Evolutionary conservation across 2,888 invertebrate genomes (phyloP).

Genomic region (Callyntrura guangdongensis): DNA sequence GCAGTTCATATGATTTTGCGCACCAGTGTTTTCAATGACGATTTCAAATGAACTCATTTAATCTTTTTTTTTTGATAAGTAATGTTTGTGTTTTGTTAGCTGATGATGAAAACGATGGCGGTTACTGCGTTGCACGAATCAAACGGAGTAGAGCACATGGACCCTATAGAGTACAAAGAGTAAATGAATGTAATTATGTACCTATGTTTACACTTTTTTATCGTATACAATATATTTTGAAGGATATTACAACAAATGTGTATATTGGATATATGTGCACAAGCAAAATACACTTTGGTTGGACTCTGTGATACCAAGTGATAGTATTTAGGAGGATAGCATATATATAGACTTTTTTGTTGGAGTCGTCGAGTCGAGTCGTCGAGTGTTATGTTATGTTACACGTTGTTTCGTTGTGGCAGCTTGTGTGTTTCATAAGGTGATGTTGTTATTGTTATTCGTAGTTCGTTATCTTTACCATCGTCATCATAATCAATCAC

Average conservation of each 20-base stretch:
- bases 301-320: no score
- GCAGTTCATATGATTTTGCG: constrained; percentile 43
- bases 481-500: background rate
- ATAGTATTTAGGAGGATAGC: no score
- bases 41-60: constrained; percentile 35
- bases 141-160: constrained; percentile 5
- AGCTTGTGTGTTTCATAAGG: no score
- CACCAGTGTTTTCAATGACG: constrained; percentile 53
- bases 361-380: no score
- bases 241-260: no score
- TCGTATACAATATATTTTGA: no score
- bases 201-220: background rate
- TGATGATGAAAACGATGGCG: background rate
- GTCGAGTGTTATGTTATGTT: no score
- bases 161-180: background rate
- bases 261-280: no score
- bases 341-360: no score
- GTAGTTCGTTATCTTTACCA: background rate
- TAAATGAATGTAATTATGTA: constrained; percentile 4
- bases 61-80: constrained; percentile 3
- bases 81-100: constrained; percentile 25
- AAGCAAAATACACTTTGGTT: no score
- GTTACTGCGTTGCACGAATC: constrained; percentile 15
- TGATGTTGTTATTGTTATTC: background rate
- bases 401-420: no score